phyloP scores from a whole-genome alignment of 2,797 vertebrate genomes.

The Acrossocheilus fasciatus region DNA sequence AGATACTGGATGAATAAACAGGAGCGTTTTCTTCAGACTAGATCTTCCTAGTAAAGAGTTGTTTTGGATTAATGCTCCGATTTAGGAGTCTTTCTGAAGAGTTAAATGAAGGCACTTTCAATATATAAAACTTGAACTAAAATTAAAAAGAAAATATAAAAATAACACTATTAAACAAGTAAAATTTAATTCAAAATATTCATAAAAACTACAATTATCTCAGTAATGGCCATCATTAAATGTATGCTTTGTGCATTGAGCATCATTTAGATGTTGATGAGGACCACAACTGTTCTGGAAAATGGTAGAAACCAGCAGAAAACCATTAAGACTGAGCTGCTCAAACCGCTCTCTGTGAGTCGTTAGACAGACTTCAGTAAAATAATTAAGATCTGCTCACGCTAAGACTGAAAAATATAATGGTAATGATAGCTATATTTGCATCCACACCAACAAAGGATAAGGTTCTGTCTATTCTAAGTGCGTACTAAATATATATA shows the following conservation, averaged over 20 bases:
- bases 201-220: no score
- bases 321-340: neutral
- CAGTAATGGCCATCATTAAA: no score
- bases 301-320: no score
- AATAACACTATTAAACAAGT: no score
- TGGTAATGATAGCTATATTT: neutral
- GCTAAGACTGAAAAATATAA: neutral
- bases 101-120: neutral
- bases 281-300: neutral
- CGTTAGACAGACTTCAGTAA: neutral
- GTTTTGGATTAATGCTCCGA: neutral
- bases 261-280: no score
- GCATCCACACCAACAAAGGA: neutral
- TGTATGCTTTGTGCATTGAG: no score
- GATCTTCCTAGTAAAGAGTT: neutral
- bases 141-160: no score
- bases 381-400: neutral
- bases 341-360: neutral
- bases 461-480: neutral
- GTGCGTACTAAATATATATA: no score
- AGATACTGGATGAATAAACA: conserved; percentile 68
- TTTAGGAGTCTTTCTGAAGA: neutral
- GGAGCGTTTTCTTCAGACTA: neutral
- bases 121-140: no score
- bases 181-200: no score